phyloP scores from a whole-genome alignment of 2,797 vertebrate species.

The Dermochelys coriacea region DNA sequence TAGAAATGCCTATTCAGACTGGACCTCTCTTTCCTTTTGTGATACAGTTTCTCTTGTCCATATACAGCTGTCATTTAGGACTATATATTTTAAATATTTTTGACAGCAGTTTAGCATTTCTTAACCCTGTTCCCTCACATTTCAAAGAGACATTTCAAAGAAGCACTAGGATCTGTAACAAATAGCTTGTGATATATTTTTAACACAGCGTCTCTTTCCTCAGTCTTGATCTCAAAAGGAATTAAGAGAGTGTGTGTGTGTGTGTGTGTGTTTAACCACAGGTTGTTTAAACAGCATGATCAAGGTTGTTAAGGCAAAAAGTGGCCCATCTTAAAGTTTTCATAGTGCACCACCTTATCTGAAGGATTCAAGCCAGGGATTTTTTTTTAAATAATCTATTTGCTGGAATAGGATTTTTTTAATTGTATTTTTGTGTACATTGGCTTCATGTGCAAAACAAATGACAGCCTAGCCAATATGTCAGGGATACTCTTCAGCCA shows the following conservation, averaged over 20 bases:
- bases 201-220: neutral
- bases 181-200: neutral
- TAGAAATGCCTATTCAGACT: neutral
- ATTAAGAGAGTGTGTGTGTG: neutral
- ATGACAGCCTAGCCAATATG: rapidly evolving
- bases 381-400: neutral
- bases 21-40: neutral
- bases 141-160: neutral
- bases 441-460: neutral
- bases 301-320: rapidly evolving
- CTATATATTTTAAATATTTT: neutral
- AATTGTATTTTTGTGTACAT: neutral
- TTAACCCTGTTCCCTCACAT: neutral
- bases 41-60: neutral
- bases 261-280: neutral
- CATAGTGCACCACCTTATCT: neutral
- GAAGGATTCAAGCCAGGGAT: neutral
- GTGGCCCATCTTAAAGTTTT: rapidly evolving
- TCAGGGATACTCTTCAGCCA: neutral
- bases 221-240: neutral
- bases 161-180: neutral
- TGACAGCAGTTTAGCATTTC: neutral
- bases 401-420: neutral
- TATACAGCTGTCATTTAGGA: neutral
- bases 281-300: rapidly evolving